Percentiles rank a stretch among this genome's conserved stretches.
Evolutionary conservation across 2,113 vertebrate species (phyloP).

Genomic region (Sebastes schlegelii): DNA sequence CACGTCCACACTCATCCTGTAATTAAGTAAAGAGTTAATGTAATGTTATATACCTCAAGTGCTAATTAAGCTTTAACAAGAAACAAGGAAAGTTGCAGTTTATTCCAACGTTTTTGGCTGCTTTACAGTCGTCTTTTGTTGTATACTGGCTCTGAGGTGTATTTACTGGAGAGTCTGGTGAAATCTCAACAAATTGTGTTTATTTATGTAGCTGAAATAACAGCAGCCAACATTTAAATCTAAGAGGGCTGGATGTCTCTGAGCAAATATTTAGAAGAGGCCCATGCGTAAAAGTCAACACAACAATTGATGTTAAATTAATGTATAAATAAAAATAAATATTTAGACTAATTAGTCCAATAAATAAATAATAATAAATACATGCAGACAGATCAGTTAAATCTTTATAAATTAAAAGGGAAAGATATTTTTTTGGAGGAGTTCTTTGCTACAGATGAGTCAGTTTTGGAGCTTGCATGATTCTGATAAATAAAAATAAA

Average conservation of each 20-base stretch:
- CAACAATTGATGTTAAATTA: background rate
- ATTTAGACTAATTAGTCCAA: background rate
- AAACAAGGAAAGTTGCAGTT: constrained; percentile 17
- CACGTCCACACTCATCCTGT: constrained; percentile 37
- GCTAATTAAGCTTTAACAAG: constrained; percentile 45
- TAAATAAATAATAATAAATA: constrained; percentile 28
- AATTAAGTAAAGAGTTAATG: constrained; percentile 54
- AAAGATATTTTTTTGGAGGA: background rate
- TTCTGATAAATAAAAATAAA: too few relatives aligned
- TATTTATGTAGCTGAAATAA: constrained; percentile 31
- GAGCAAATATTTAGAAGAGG: background rate
- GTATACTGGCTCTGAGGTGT: constrained; percentile 1
- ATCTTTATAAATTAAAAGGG: background rate
- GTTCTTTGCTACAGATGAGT: too few relatives aligned
- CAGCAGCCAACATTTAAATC: constrained; percentile 1
- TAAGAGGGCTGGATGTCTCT: background rate
- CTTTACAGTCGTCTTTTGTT: background rate
- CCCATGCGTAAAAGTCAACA: background rate
- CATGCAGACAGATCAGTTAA: constrained; percentile 9
- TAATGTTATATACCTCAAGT: constrained; percentile 37
- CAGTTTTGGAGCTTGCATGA: too few relatives aligned
- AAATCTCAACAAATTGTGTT: constrained; percentile 8
- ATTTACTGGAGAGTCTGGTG: constrained; percentile 16
- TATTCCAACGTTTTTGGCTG: background rate
- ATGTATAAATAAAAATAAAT: constrained; percentile 34